These are phyloP conservation scores for Hypsibius dujardini DNA, from an alignment of 1,140 invertebrate species.

Conservation along the genomic window DNA sequence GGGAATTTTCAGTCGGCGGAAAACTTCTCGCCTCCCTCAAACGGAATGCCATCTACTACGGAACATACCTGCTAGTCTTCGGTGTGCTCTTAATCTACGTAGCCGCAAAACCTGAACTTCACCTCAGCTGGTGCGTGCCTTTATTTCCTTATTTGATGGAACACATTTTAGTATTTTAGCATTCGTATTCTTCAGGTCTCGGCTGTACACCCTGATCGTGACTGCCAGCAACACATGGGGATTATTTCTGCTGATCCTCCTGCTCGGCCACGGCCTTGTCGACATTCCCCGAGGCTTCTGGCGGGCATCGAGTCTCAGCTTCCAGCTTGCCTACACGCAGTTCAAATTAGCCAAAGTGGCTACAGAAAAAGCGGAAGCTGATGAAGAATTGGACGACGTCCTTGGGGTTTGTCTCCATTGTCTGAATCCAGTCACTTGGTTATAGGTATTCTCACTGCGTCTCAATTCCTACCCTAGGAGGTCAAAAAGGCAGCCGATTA, in stretches of 20 bases:
- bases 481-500: slow-evolving; percentile 31
- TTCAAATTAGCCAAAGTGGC: slow-evolving; percentile 93
- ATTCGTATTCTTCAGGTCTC: slow-evolving; percentile 21
- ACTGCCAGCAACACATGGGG: slow-evolving; percentile 99
- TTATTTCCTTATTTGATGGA: neutral
- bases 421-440: neutral
- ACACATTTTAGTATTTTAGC: slow-evolving; percentile 8
- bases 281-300: slow-evolving; percentile 78
- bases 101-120: slow-evolving; percentile 64
- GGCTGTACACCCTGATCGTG: slow-evolving; percentile 36
- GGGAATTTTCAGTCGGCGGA: slow-evolving; percentile 82
- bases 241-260: slow-evolving; percentile 73
- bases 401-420: slow-evolving; percentile 50
- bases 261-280: slow-evolving; percentile 89
- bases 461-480: slow-evolving; percentile 27
- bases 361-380: slow-evolving; percentile 86
- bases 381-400: slow-evolving; percentile 83
- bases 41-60: slow-evolving; percentile 96
- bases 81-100: slow-evolving; percentile 85
- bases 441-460: neutral
- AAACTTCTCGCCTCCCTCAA: slow-evolving; percentile 86
- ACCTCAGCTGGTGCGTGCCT: slow-evolving; percentile 52
- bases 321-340: slow-evolving; percentile 60
- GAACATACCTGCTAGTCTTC: slow-evolving; percentile 86
- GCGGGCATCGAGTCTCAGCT: slow-evolving; percentile 37